Conservation (phyloP, 1,140 invertebrate genomes). For the Scaptomyza montana region DNA sequence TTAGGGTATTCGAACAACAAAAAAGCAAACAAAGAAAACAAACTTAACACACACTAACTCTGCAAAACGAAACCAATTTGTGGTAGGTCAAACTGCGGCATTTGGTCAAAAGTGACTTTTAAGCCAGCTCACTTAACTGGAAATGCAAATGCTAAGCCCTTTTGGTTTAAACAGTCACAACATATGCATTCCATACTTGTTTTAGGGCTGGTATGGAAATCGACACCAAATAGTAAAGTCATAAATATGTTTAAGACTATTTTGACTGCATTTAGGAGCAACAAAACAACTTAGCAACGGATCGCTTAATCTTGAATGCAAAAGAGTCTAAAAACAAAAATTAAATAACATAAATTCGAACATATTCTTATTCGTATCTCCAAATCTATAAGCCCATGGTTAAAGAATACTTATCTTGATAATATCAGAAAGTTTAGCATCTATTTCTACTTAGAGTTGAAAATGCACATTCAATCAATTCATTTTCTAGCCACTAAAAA, state of each 20-base stretch:
- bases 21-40: background rate
- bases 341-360: background rate
- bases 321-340: background rate
- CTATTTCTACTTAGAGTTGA: no score
- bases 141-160: constrained; percentile 44
- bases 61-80: constrained; percentile 7
- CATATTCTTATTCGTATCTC: no score
- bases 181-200: background rate
- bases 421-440: no score
- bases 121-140: constrained; percentile 19
- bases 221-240: background rate
- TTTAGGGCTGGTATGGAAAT: background rate
- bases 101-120: constrained; percentile 26
- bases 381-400: no score
- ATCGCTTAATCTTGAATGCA: no score
- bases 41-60: background rate
- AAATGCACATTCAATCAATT: no score
- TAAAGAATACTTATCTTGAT: no score
- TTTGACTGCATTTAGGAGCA: background rate
- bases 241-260: constrained; percentile 4
- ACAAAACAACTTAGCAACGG: background rate
- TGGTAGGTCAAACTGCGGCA: constrained; percentile 21
- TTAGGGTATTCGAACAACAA: background rate
- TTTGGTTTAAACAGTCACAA: constrained; percentile 14
- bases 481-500: no score